Base-by-base conservation (phyloP, 1,140 invertebrate genomes). In the Lanistes nyassanus region DNA sequence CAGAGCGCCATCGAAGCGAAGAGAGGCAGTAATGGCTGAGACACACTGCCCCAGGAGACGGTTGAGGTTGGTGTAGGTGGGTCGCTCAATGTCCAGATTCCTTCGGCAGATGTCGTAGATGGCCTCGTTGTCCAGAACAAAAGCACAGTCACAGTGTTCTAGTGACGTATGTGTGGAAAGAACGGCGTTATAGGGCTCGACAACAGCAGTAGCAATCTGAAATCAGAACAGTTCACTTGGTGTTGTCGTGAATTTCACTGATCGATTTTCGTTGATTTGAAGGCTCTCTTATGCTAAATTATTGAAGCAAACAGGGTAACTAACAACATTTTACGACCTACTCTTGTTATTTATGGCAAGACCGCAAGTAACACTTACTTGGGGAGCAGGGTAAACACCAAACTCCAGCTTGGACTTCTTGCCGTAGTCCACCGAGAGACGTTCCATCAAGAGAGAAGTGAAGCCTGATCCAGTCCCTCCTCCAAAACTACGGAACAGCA, bases 101-200 rank as follows among this genome's bases (percentile, higher is more conserved):
- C 94, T 92, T 55, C 94, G 92, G 89, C 95, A 97, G 87, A 97
- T 96, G 86, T 96, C 95, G 82, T 96, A 97, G 85, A 97, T 97
- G 79, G 94, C 95, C 87, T 96, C 95, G 86, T 93, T 95, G 89
- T 95, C 94, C n/a, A 96, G 81, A 93, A 96, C 84, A 79, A 89
- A 89, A 62, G 89, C 86, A 74, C 89, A 90, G 76, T 90, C 88
- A 0, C 87, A 89, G 78, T 90, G 88, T 69, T 90, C 87, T 53
- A 89, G 81, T n/a, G 88, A 90, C 42, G 89, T 89, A 77, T 90
- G 88, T 26, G 89, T 89, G 53, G 87, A 88, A 64, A 89, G 80
- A 51, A 90, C 86, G 23, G 88, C 88, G 79, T 90, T 90, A 80
- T 90, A 90, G 11, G 89, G 89, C 68, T 90, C 88, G n/a, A 90